phyloP scores from a whole-genome alignment of 2,888 invertebrate genomes.

The Venusia cambrica region DNA sequence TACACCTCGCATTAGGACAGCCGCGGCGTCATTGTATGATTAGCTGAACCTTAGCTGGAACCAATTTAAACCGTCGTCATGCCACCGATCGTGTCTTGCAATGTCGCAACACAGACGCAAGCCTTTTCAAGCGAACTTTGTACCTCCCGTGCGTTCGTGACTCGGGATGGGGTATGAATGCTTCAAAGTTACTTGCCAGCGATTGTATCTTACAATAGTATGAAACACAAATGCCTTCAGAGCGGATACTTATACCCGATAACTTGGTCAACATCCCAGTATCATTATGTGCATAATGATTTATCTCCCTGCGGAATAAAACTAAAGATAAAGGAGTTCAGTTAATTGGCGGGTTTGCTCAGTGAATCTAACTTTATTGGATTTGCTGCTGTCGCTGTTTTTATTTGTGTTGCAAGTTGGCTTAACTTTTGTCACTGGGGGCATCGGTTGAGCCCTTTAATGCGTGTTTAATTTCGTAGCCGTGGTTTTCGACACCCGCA shows the following conservation, averaged over 20 bases:
- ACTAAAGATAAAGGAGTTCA: constrained; percentile 23
- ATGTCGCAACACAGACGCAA: constrained; percentile 30
- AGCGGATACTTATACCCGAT: constrained; percentile 15
- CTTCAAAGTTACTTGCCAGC: constrained; percentile 7
- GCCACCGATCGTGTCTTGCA: constrained; percentile 25
- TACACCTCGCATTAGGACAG: constrained; percentile 52
- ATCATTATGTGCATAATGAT: constrained; percentile 23
- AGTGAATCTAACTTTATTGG: constrained; percentile 40
- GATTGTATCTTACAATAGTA: constrained; percentile 9
- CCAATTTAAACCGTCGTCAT: constrained; percentile 45
- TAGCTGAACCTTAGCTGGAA: constrained; percentile 42
- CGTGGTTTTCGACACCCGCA: constrained; percentile 25
- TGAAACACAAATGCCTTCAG: constrained; percentile 12
- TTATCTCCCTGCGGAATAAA: constrained; percentile 18
- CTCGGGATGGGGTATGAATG: constrained; percentile 15
- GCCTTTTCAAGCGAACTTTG: constrained; percentile 15
- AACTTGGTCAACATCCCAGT: constrained; percentile 14
- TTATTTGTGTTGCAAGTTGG: constrained; percentile 41
- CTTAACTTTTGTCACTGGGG: constrained; percentile 38
- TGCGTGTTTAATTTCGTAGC: constrained; percentile 21
- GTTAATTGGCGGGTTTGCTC: constrained; percentile 44
- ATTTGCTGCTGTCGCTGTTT: constrained; percentile 36
- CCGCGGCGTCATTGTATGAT: constrained; percentile 46
- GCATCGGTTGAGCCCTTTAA: constrained; percentile 22
- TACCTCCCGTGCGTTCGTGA: constrained; percentile 18